phyloP scores from a whole-genome alignment of 2,113 vertebrate genomes.

The Rhea americana region DNA sequence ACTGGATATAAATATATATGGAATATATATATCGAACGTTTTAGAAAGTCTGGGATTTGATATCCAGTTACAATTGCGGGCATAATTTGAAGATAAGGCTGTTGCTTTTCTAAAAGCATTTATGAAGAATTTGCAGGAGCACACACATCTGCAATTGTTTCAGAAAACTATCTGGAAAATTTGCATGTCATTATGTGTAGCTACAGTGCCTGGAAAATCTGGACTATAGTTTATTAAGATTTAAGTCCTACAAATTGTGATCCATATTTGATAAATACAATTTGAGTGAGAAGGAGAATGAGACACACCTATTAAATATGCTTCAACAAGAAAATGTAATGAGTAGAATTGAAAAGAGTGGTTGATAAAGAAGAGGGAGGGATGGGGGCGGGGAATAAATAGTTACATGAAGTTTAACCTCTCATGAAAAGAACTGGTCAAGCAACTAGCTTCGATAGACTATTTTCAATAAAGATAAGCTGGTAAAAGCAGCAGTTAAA shows the following conservation, averaged over 20 bases:
- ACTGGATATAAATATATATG: neutral
- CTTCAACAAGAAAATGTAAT: neutral
- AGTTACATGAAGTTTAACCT: neutral
- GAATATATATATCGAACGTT: neutral
- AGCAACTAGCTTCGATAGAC: neutral
- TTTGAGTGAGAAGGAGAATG: neutral
- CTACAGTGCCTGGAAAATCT: neutral
- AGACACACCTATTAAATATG: neutral
- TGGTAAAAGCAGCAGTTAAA: neutral
- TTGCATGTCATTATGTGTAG: fast-evolving
- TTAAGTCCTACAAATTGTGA: neutral
- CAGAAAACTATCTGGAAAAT: neutral
- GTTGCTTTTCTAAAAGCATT: constrained; percentile 47
- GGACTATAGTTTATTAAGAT: neutral
- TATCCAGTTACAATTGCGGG: neutral
- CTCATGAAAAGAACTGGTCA: neutral
- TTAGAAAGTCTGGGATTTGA: constrained; percentile 1
- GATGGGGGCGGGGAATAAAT: neutral
- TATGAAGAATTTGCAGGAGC: neutral
- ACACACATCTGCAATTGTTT: neutral
- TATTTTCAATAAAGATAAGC: neutral
- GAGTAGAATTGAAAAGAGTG: neutral
- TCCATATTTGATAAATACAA: neutral
- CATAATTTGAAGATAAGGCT: constrained; percentile 9
- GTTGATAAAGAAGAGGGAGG: constrained; percentile 20